Percentiles rank a stretch among this genome's conserved stretches.
Evolutionary conservation across 2,888 invertebrate species (phyloP).

Genomic region (Gymnosoma rotundatum): DNA sequence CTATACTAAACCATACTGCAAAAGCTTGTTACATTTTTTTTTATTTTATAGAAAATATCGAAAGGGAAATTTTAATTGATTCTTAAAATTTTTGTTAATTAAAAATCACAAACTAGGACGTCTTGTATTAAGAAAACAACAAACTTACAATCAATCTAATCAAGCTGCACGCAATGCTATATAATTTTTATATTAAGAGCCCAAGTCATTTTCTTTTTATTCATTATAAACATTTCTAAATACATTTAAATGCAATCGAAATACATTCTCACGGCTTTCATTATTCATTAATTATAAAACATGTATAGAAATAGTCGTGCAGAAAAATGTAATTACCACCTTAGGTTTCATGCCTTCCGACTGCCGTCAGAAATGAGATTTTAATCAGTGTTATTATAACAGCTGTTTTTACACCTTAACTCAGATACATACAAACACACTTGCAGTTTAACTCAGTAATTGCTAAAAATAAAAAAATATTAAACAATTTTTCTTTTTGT

Average conservation of each 20-base stretch:
- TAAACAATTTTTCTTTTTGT: background rate
- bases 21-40: too few relatives aligned
- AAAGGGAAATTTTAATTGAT: too few relatives aligned
- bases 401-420: constrained; percentile 66
- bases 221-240: too few relatives aligned
- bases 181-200: too few relatives aligned
- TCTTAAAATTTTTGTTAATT: too few relatives aligned
- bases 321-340: constrained; percentile 43
- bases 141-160: too few relatives aligned
- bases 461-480: constrained; percentile 12
- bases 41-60: too few relatives aligned
- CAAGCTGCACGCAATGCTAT: too few relatives aligned
- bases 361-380: constrained; percentile 51
- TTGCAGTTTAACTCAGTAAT: background rate
- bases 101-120: too few relatives aligned
- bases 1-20: too few relatives aligned
- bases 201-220: too few relatives aligned
- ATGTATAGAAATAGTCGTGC: background rate
- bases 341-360: constrained; percentile 23
- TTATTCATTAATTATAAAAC: constrained; percentile 8
- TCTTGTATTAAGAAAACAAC: too few relatives aligned
- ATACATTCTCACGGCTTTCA: background rate
- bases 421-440: background rate
- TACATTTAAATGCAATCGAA: background rate
- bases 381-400: constrained; percentile 62